phyloP scores from a whole-genome alignment of 2,113 vertebrate species.

The Anarrhichthys ocellatus region DNA sequence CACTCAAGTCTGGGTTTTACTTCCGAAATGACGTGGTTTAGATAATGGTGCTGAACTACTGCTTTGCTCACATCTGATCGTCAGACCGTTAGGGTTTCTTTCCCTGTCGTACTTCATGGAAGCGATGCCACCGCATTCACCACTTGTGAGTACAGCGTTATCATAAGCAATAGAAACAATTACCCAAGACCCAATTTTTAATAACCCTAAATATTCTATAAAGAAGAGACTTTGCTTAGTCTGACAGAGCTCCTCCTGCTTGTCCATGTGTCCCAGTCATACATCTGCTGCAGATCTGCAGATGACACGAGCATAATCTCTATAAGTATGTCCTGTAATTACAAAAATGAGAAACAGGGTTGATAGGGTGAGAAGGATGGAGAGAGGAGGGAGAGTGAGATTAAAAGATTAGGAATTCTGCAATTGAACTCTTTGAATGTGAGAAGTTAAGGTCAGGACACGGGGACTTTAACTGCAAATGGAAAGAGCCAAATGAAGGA shows the following conservation, averaged over 20 bases:
- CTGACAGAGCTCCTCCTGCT: constrained; percentile 12
- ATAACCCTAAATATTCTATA: constrained; percentile 10
- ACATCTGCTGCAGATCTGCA: constrained; percentile 70
- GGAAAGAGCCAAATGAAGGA: constrained; percentile 48
- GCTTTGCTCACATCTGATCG: neutral
- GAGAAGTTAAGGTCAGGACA: constrained; percentile 62
- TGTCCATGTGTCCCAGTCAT: constrained; percentile 41
- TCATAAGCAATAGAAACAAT: neutral
- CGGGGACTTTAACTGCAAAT: constrained; percentile 53
- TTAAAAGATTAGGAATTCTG: constrained; percentile 82
- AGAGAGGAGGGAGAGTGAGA: constrained; percentile 55
- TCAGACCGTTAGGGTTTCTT: neutral
- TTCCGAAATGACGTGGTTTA: neutral
- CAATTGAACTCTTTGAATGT: constrained; percentile 74
- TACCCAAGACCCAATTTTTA: neutral
- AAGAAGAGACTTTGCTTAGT: constrained; percentile 3
- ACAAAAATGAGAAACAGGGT: constrained; percentile 65
- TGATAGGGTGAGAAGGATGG: constrained; percentile 52
- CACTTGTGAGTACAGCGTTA: neutral
- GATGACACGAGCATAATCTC: constrained; percentile 79
- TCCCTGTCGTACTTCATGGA: neutral
- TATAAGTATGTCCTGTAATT: constrained; percentile 79
- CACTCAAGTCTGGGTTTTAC: neutral
- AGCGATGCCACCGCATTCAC: neutral
- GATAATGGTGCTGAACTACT: neutral